Conservation (phyloP, 2,113 vertebrate species). For the Cettia cetti region DNA sequence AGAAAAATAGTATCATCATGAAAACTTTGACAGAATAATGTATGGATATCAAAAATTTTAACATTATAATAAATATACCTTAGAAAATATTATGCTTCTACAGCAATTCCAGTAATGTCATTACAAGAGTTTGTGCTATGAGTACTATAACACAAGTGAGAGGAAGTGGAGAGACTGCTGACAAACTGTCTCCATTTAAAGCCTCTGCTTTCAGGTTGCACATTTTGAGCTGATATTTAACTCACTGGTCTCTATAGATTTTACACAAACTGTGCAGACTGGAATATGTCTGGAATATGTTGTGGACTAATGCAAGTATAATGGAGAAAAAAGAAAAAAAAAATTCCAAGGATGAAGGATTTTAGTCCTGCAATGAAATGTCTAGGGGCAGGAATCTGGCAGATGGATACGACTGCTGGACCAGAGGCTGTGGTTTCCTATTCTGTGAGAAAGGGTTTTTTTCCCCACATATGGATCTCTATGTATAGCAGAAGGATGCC, state of each 20-base stretch:
- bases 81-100: background rate
- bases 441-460: rapidly evolving
- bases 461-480: rapidly evolving
- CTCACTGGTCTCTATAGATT: background rate
- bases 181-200: background rate
- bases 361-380: background rate
- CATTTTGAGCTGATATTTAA: background rate
- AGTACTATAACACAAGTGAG: background rate
- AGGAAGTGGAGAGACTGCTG: background rate
- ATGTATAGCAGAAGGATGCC: background rate
- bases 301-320: background rate
- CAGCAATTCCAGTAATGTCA: background rate
- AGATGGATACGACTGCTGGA: rapidly evolving
- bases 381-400: background rate
- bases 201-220: background rate
- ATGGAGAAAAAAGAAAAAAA: background rate
- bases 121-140: background rate
- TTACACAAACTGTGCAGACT: background rate
- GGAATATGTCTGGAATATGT: background rate
- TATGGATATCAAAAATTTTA: background rate
- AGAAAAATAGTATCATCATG: background rate
- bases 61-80: background rate
- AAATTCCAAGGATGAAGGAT: background rate
- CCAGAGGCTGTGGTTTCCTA: background rate
- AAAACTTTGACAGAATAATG: constrained; percentile 25